These are phyloP conservation scores for Drosophila borealis DNA, from an alignment of 2,888 invertebrate species.

Conservation along the genomic window DNA sequence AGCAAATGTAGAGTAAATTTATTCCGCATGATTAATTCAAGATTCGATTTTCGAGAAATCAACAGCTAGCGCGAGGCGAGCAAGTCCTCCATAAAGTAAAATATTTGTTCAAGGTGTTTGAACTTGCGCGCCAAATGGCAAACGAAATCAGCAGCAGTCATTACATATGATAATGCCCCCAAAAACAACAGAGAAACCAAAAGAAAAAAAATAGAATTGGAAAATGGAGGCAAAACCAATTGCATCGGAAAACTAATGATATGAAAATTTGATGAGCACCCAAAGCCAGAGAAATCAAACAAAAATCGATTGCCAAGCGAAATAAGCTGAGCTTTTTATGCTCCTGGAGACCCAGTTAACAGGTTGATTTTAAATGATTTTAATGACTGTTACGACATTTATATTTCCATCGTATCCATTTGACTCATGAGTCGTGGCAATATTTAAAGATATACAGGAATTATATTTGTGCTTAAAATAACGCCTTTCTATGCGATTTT, in stretches of 20 bases:
- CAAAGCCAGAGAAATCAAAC: constrained; percentile 16
- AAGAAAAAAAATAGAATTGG: constrained; percentile 15
- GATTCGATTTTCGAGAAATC: constrained; percentile 75
- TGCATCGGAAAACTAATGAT: constrained; percentile 59
- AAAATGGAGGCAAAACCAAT: constrained; percentile 27
- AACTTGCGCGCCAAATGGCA: constrained; percentile 53
- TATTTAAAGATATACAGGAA: background rate
- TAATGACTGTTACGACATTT: background rate
- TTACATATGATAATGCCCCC: constrained; percentile 82
- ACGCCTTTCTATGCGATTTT: background rate
- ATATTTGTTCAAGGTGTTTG: constrained; percentile 81
- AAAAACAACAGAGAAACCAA: constrained; percentile 7
- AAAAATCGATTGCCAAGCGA: constrained; percentile 36
- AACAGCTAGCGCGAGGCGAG: constrained; percentile 19
- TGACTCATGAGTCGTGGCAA: too few species aligned
- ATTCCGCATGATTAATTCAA: constrained; percentile 84
- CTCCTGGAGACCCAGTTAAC: background rate
- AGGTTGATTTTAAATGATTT: constrained; percentile 8
- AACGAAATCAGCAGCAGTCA: constrained; percentile 74
- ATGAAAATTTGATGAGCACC: constrained; percentile 62
- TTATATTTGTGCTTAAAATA: background rate
- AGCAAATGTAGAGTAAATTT: constrained; percentile 77
- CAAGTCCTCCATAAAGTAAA: constrained; percentile 50
- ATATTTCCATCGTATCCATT: too few species aligned
- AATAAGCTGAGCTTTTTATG: constrained; percentile 13